Percentiles rank a stretch among this genome's conserved stretches.
These are phyloP conservation scores for Alligator mississippiensis DNA, from an alignment of 2,113 vertebrate species.

Conservation along the genomic window DNA sequence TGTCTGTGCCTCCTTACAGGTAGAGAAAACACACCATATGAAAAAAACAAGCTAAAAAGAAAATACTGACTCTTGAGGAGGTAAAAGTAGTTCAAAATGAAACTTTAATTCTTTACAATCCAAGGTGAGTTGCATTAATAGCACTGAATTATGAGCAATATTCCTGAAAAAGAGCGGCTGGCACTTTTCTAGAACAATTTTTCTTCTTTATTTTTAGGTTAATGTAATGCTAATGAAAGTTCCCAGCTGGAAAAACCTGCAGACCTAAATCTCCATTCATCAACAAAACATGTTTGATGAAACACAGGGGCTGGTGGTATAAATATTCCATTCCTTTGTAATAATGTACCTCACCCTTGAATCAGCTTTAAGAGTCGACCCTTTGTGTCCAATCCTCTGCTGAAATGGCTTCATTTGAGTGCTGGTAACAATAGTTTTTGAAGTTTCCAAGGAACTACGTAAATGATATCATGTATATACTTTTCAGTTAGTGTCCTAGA, in stretches of 20 bases:
- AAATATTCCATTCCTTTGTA: not conserved
- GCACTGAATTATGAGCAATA: not conserved
- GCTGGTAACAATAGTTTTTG: not conserved
- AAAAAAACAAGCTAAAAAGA: not conserved
- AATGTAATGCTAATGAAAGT: not conserved
- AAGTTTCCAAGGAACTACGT: too few species aligned
- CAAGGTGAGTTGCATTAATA: not conserved
- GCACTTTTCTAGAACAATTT: not conserved
- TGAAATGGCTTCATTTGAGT: not conserved
- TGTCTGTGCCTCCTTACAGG: not conserved
- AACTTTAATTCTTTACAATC: not conserved
- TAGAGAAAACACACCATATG: not conserved
- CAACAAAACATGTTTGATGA: too few species aligned
- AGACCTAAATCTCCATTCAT: not conserved
- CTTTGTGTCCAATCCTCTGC: too few species aligned
- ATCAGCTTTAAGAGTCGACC: too few species aligned
- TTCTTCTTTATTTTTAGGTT: not conserved
- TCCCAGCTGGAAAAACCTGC: not conserved
- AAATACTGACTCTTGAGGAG: not conserved
- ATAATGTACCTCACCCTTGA: not conserved
- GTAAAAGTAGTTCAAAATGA: not conserved
- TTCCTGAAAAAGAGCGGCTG: not conserved
- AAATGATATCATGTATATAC: not conserved
- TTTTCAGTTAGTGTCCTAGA: not conserved
- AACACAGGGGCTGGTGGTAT: not conserved